Conservation (phyloP, 2,113 vertebrate species). For the Macquaria australasica region DNA sequence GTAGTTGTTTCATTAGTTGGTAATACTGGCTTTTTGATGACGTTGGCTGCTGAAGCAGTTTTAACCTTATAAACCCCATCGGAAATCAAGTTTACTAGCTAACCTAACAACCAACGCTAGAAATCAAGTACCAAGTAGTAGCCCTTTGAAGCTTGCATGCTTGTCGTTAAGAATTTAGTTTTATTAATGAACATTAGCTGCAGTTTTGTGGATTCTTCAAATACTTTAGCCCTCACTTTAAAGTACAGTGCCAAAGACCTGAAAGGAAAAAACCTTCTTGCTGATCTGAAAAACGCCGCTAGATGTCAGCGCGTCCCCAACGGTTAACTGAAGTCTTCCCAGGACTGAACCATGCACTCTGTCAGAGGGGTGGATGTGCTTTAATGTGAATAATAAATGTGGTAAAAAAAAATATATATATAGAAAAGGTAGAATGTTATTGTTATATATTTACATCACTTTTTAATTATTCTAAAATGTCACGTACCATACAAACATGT, state of each 20-base stretch:
- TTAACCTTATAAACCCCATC: not conserved
- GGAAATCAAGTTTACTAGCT: not conserved
- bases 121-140: not conserved
- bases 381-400: not conserved
- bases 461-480: not conserved
- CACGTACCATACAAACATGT: fast-evolving
- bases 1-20: not conserved
- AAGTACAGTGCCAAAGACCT: not conserved
- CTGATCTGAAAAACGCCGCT: conserved; percentile 18
- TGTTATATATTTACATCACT: fast-evolving
- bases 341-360: conserved; percentile 59
- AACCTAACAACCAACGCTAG: not conserved
- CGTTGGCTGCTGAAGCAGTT: not conserved
- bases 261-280: not conserved
- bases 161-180: not conserved
- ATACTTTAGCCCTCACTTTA: not conserved
- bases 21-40: not conserved
- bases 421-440: fast-evolving
- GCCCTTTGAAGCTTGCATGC: not conserved
- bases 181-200: not conserved
- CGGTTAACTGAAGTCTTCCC: not conserved
- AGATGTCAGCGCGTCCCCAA: conserved; percentile 63
- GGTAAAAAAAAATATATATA: fast-evolving
- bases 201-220: not conserved
- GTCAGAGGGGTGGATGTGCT: conserved; percentile 12